Evolutionary conservation across 1,140 invertebrate species (phyloP).

Genomic region (Globodera rostochiensis): DNA sequence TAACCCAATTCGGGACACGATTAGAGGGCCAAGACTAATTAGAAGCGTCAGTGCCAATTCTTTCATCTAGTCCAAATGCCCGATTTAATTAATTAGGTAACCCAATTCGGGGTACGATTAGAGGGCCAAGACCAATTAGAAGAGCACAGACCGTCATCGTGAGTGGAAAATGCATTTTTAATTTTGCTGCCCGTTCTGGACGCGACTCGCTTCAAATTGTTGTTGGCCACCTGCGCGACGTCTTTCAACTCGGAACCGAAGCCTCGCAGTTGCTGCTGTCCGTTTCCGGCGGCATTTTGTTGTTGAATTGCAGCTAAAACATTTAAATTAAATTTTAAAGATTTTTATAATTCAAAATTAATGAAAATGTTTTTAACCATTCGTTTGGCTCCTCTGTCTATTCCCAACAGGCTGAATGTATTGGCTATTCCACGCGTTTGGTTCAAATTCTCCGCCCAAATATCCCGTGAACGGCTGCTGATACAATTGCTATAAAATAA

Average conservation of each 20-base stretch:
- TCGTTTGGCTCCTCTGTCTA: neutral
- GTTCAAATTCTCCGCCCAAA: neutral
- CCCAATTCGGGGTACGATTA: too few species aligned
- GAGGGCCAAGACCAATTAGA: too few species aligned
- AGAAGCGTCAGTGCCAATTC: too few species aligned
- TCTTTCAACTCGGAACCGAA: neutral
- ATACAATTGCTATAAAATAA: too few species aligned
- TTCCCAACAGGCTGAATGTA: neutral
- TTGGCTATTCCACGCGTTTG: neutral
- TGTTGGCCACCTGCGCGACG: neutral
- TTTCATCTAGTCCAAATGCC: too few species aligned
- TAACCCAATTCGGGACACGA: too few species aligned
- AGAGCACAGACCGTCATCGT: too few species aligned
- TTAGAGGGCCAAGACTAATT: too few species aligned
- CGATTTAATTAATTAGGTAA: too few species aligned
- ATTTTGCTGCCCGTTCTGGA: neutral
- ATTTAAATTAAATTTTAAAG: neutral
- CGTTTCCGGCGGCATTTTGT: neutral
- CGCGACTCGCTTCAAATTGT: neutral
- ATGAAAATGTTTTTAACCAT: neutral
- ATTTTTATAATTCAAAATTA: too few species aligned
- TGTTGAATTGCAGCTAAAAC: neutral
- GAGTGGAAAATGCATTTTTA: neutral
- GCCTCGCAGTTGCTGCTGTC: neutral
- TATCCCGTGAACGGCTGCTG: neutral